These are phyloP conservation scores for Agonopterix subpropinquella DNA, from an alignment of 2,888 invertebrate species.

Conservation along the genomic window DNA sequence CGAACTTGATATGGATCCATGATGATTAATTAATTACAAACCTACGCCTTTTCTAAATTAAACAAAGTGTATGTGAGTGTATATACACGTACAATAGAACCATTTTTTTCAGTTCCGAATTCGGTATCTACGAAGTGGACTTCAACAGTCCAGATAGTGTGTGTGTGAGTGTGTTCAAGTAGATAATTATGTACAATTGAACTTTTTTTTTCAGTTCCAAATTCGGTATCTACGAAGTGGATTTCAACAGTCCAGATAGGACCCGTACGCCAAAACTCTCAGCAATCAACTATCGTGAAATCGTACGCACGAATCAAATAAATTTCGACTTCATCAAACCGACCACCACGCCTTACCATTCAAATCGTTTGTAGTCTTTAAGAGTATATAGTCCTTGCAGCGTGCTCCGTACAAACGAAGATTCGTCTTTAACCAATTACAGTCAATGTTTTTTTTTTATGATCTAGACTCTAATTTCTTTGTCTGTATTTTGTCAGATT, in stretches of 20 bases:
- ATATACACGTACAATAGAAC: background rate
- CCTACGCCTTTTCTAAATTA: too few species aligned
- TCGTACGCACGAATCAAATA: conserved; percentile 48
- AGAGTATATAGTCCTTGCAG: too few species aligned
- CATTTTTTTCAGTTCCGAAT: conserved; percentile 49
- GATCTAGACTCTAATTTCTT: too few species aligned
- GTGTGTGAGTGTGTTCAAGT: too few species aligned
- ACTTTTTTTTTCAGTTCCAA: conserved; percentile 47
- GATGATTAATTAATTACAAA: too few species aligned
- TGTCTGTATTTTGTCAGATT: too few species aligned
- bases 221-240: conserved; percentile 65
- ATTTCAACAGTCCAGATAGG: conserved; percentile 51
- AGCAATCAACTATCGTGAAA: conserved; percentile 52
- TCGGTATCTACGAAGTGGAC: conserved; percentile 65
- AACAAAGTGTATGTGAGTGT: too few species aligned
- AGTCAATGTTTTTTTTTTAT: too few species aligned
- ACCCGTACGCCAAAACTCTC: conserved; percentile 64
- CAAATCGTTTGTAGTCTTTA: background rate
- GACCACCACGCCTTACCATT: conserved; percentile 7
- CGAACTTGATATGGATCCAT: too few species aligned
- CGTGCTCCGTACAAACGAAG: too few species aligned
- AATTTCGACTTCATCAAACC: conserved; percentile 50
- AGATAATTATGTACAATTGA: background rate
- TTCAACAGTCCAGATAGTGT: conserved; percentile 47
- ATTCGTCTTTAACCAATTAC: too few species aligned